Percentiles rank a stretch among this genome's conserved stretches.
Conservation (phyloP, 2,888 invertebrate species). For the Cheilosia scutellata region DNA sequence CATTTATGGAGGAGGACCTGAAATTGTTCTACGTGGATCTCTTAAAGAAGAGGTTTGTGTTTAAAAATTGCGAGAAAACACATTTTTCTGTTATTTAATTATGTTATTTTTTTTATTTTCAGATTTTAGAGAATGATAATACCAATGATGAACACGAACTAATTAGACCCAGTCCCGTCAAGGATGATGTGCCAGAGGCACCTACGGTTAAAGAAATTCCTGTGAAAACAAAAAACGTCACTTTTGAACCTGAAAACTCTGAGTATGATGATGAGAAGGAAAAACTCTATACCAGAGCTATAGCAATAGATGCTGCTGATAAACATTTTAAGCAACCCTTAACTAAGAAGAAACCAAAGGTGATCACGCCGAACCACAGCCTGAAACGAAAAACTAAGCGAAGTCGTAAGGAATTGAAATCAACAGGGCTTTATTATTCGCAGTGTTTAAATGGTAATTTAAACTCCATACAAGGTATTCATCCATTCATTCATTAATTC, state of each 20-base stretch:
- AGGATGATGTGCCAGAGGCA: constrained; percentile 22
- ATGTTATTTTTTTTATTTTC: constrained; percentile 4
- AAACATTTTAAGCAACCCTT: constrained; percentile 47
- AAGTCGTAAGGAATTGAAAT: constrained; percentile 63
- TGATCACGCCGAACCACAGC: constrained; percentile 43
- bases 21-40: constrained; percentile 85
- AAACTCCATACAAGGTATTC: constrained; percentile 23
- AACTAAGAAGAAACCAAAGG: constrained; percentile 55
- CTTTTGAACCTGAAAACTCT: constrained; percentile 55
- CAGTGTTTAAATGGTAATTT: constrained; percentile 14
- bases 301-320: constrained; percentile 48
- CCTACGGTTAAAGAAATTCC: constrained; percentile 27
- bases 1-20: constrained; percentile 96
- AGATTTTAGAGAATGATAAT: constrained; percentile 56
- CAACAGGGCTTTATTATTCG: constrained; percentile 47
- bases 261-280: constrained; percentile 53
- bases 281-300: constrained; percentile 52
- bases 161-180: constrained; percentile 25
- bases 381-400: constrained; percentile 62
- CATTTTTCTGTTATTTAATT: neutral
- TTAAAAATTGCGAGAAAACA: neutral
- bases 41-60: constrained; percentile 80
- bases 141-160: constrained; percentile 36
- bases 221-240: constrained; percentile 63
- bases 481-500: neutral